These are phyloP conservation scores for Berghia stephanieae DNA, from an alignment of 1,140 invertebrate genomes.

Conservation along the genomic window DNA sequence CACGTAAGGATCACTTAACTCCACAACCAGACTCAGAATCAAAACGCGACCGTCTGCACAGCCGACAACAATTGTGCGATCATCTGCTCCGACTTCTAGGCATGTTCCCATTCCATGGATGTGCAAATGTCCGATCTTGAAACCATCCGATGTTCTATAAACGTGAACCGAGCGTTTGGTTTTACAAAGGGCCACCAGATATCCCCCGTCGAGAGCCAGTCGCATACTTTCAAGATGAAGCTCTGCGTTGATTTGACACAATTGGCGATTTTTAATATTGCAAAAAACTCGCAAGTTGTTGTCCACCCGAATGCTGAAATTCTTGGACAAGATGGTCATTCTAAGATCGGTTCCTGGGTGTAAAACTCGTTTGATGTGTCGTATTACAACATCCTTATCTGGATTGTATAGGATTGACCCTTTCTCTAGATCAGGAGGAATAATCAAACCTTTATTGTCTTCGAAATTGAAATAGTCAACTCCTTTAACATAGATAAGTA, in stretches of 20 bases:
- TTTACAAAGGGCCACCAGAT: constrained; percentile 45
- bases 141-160: constrained; percentile 46
- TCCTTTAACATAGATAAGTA: constrained; percentile 51
- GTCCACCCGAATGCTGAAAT: constrained; percentile 40
- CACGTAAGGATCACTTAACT: constrained; percentile 50
- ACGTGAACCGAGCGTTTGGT: constrained; percentile 42
- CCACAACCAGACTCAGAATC: constrained; percentile 53
- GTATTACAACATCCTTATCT: constrained; percentile 39
- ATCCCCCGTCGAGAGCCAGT: constrained; percentile 50
- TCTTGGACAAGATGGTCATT: constrained; percentile 36
- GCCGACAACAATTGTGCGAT: constrained; percentile 57
- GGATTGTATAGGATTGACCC: constrained; percentile 52
- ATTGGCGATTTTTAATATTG: neutral
- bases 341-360: constrained; percentile 37
- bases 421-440: constrained; percentile 41
- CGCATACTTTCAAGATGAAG: constrained; percentile 29
- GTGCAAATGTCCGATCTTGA: constrained; percentile 37
- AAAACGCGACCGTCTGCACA: constrained; percentile 57
- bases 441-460: constrained; percentile 38
- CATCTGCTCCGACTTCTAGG: constrained; percentile 55
- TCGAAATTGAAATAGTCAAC: constrained; percentile 41
- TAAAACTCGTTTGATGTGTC: constrained; percentile 43
- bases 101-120: constrained; percentile 54
- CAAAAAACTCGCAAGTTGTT: constrained; percentile 35
- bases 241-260: constrained; percentile 31